Conservation (phyloP, 2,797 vertebrate species). For the Menidia menidia region DNA sequence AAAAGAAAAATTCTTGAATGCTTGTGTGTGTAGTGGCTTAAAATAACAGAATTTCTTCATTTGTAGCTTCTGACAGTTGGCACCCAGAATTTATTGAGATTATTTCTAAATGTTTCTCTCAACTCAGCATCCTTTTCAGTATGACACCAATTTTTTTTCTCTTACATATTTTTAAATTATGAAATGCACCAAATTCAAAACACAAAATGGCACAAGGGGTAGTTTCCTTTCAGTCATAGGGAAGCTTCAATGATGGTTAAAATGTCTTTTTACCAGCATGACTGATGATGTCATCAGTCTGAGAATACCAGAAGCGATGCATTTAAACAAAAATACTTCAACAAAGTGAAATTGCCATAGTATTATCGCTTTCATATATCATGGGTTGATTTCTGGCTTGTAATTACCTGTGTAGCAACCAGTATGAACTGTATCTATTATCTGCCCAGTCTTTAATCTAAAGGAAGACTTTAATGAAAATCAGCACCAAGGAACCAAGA, state of each 20-base stretch:
- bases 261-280: neutral
- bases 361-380: neutral
- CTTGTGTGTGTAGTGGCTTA: neutral
- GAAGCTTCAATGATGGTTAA: neutral
- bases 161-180: slow-evolving; percentile 25
- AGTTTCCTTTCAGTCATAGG: slow-evolving; percentile 11
- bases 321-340: neutral
- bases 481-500: neutral
- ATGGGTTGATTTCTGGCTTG: neutral
- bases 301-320: neutral
- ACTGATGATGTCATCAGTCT: neutral
- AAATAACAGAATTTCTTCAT: too few relatives aligned
- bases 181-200: slow-evolving; percentile 46
- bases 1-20: neutral
- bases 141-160: neutral
- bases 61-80: neutral
- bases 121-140: neutral
- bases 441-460: neutral
- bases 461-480: neutral
- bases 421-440: neutral
- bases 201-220: slow-evolving; percentile 37
- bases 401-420: neutral
- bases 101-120: neutral
- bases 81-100: neutral
- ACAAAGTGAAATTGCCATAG: neutral